These are phyloP conservation scores for Stenchaetothrips biformis DNA, from an alignment of 2,888 invertebrate species.

Conservation along the genomic window DNA sequence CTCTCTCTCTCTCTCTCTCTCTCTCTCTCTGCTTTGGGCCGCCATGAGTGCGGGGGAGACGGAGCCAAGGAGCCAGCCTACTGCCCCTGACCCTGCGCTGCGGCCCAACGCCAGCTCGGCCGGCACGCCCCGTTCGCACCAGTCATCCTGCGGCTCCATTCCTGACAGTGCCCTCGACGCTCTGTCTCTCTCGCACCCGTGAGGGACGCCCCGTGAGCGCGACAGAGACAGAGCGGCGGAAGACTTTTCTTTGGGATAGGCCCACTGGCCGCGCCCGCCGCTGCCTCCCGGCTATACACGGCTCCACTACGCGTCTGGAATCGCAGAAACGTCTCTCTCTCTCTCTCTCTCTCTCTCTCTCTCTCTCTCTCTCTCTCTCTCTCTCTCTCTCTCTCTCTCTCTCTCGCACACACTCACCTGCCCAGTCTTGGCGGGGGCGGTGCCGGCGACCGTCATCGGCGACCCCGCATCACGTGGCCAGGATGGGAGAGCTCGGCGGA, in stretches of 20 bases:
- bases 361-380: too few relatives aligned
- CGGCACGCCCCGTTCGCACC: too few relatives aligned
- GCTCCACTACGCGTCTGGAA: neutral
- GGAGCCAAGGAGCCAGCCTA: too few relatives aligned
- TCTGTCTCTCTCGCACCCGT: neutral
- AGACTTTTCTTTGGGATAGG: neutral
- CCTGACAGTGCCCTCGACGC: neutral
- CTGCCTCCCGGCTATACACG: neutral
- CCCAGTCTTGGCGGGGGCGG: constrained; percentile 1
- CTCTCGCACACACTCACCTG: neutral
- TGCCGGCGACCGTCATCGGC: constrained; percentile 19
- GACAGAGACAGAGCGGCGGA: too few relatives aligned
- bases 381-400: too few relatives aligned
- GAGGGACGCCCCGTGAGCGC: too few relatives aligned
- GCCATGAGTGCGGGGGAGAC: too few relatives aligned
- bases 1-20: too few relatives aligned
- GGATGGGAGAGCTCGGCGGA: neutral
- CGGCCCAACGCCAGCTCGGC: too few relatives aligned
- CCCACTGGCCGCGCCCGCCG: neutral
- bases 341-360: too few relatives aligned
- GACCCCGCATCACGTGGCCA: constrained; percentile 3
- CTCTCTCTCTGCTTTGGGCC: too few relatives aligned
- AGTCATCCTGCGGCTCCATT: neutral
- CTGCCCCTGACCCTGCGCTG: too few relatives aligned
- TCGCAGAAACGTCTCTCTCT: neutral